Percentiles rank a stretch among this genome's conserved stretches.
Conservation (phyloP, 92 coral and sea anemone genomes). For the Siderastrea radians region DNA sequence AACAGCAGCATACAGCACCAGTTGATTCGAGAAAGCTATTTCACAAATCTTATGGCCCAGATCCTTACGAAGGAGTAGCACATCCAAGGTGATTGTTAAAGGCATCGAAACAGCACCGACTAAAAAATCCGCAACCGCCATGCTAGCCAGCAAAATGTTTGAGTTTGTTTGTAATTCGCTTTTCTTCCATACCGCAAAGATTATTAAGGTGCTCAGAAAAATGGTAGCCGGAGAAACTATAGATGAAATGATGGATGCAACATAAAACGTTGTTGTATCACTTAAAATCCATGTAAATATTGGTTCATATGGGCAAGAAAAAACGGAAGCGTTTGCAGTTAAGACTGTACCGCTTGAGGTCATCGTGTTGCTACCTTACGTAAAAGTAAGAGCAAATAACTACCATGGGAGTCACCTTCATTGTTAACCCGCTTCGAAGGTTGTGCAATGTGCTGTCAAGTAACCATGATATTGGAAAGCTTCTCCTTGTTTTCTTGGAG, state of each 20-base stretch:
- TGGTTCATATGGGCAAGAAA: background rate
- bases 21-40: background rate
- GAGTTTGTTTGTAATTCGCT: conserved; percentile 14
- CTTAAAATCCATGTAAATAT: conserved; percentile 9
- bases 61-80: background rate
- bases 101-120: conserved; percentile 34
- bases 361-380: background rate
- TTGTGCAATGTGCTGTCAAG: too few species aligned
- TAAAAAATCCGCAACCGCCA: conserved; percentile 35
- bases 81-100: background rate
- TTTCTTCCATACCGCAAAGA: conserved; percentile 1
- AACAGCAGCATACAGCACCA: background rate
- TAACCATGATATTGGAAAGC: too few species aligned
- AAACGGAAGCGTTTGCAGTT: background rate
- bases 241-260: background rate
- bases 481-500: too few species aligned
- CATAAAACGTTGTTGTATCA: background rate
- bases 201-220: background rate
- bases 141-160: conserved; percentile 14
- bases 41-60: background rate
- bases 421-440: too few species aligned
- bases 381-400: too few species aligned
- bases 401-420: too few species aligned
- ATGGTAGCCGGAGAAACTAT: background rate
- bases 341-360: background rate